Conservation (phyloP, 2,797 vertebrate species). For the Peromyscus nudipes region DNA sequence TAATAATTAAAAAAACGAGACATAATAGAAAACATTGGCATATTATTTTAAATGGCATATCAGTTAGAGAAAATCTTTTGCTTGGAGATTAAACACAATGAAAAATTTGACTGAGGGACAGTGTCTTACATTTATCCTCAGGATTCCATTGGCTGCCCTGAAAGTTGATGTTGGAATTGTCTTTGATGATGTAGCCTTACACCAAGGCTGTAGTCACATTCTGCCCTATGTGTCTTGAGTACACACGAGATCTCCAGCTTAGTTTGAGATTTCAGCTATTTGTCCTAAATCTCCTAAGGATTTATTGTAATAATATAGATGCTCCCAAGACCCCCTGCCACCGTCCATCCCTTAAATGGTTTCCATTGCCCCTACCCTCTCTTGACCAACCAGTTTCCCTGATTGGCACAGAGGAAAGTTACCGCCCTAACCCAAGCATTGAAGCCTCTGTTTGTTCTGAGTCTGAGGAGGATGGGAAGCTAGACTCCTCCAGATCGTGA, state of each 20-base stretch:
- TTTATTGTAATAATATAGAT: background rate
- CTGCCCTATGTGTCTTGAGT: background rate
- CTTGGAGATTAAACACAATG: slow-evolving; percentile 27
- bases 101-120: slow-evolving; percentile 34
- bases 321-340: background rate
- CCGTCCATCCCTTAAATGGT: background rate
- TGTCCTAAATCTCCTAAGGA: background rate
- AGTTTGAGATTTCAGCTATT: background rate
- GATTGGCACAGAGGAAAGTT: background rate
- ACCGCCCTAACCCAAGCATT: background rate
- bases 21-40: slow-evolving; percentile 5
- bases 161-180: background rate
- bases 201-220: background rate
- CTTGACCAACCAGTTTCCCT: background rate
- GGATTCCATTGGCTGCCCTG: background rate
- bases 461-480: background rate
- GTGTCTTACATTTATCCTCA: background rate
- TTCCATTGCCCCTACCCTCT: background rate
- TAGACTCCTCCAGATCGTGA: background rate
- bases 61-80: background rate
- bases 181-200: background rate
- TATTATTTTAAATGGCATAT: slow-evolving; percentile 38
- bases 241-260: background rate
- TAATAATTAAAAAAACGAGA: background rate
- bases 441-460: background rate